Evolutionary conservation across 1,140 invertebrate species (phyloP).

Genomic region (Zaprionus davidi): DNA sequence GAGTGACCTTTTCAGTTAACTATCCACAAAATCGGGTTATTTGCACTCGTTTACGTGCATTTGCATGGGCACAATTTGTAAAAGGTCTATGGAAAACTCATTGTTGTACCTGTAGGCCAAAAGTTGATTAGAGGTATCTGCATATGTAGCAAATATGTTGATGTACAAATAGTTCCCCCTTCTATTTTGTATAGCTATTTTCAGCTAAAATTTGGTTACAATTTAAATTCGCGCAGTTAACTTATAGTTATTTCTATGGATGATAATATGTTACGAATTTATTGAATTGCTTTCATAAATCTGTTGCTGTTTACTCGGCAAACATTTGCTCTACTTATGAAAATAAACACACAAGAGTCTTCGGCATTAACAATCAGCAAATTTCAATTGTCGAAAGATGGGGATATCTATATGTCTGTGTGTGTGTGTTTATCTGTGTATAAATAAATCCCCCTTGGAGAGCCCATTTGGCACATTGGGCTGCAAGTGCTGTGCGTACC

Average conservation of each 20-base stretch:
- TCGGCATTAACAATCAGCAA: constrained; percentile 33
- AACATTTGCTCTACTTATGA: constrained; percentile 57
- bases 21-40: constrained; percentile 1
- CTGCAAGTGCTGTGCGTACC: constrained; percentile 7
- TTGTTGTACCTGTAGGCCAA: background rate
- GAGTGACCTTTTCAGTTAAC: background rate
- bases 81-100: background rate
- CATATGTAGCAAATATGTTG: background rate
- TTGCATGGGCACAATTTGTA: background rate
- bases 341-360: constrained; percentile 67
- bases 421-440: background rate
- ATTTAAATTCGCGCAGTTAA: background rate
- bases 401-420: background rate
- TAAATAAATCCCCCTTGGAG: constrained; percentile 15
- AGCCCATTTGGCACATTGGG: constrained; percentile 18
- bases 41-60: background rate
- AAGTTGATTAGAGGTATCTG: background rate
- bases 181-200: too few relatives aligned
- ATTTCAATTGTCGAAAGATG: constrained; percentile 34
- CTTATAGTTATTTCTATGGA: background rate
- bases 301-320: constrained; percentile 39
- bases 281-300: constrained; percentile 21
- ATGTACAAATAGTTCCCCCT: too few relatives aligned
- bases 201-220: background rate
- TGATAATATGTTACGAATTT: constrained; percentile 7